Base-by-base conservation (phyloP, 2,888 invertebrate species). In the Pachliopta kotzebuea region DNA sequence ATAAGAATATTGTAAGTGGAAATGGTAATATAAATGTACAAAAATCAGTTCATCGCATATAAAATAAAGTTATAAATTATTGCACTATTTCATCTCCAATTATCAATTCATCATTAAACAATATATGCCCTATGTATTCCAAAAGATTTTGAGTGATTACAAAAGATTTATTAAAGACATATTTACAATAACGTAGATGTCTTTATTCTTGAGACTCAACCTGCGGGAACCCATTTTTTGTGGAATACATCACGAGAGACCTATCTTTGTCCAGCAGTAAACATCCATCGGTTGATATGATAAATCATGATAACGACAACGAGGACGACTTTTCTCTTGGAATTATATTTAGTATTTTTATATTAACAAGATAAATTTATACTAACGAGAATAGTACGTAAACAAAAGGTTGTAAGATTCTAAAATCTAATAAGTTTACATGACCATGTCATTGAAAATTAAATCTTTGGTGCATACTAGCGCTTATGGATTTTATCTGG, bases 391-490 rank as follows among this genome's bases (percentile, higher is more conserved):
- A 45, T 45, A 45, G 45, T 45, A 45, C 45, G n/a, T n/a, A n/a
- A 45, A 45, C 45, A 45, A 45, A 4, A 26, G 29, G n/a, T 54
- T 29, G 14, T 54, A 53, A 9, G 7, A 54, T 26, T 24, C 54
- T 54, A 29, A 26, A n/a, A n/a, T 26, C 23, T 45, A n/a, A 65
- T 61, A 54, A n/a, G 26, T 61, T 65, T n/a, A 57, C 55, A 26
- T 53, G 29, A 24, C 21, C 37, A 52, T 24, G 37, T 57, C 45
- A 31, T 56, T 57, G 54, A 29, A 56, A 42, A 65, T 49, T 60
- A 56, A 29, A 61, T 61, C 60, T 65, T 65, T 65, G 65, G 64
- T 61, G 65, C 65, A 53, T 61, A 61, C 65, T 65, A 65, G 65
- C 65, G 57, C 54, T 54, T 58, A 56, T 31, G 59, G 23, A 64